Base-by-base conservation (phyloP, 1,140 invertebrate genomes). In the Theocolax elegans region DNA sequence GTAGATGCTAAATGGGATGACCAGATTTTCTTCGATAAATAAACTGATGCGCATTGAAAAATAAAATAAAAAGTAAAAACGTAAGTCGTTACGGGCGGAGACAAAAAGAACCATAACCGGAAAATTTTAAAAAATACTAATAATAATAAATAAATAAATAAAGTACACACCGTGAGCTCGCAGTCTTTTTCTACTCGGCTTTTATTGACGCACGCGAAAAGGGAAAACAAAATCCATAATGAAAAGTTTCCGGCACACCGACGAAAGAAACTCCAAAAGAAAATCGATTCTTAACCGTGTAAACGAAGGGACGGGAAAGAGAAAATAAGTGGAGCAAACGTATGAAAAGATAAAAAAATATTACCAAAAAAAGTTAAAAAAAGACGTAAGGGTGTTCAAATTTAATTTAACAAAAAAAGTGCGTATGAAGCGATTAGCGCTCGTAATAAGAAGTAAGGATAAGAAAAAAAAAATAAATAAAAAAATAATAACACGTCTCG, bases 171-270 rank as follows among this genome's bases (percentile, higher is more conserved):
- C 25, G 65, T 19, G 44, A 51, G 35, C 21, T 51, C 19, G 54
- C 54, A 66, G 60, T 66, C 54, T 71, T 71, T 69, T 71, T 71
- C 69, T 71, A 71, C 69, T 65, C 35, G 69, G 68, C 69, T 71
- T 71, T 71, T 71, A 59, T 71, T 25, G 48, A 56, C 23, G 46
- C 69, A 59, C 62, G 51, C 62, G 42, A 59, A 48, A 23, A 59
- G 29, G 27, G n/a, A 42, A 59, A 51, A 51, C 8, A 49, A 38
- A 67, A 54, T 63, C n/a, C 51, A 51, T 65, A 42, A 63, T 42
- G 62, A 60, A 59, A 68, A 49, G n/a, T 69, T 70, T 70, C 53
- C 67, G 51, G 40, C 67, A 63, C 72, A 58, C 67, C 62, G 46
- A 13, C 10, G n/a, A 51, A 10, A 48, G 13, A 46, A 48, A 48